A percentile compares a stretch with the other conserved stretches of the same genome.
phyloP scores from a whole-genome alignment of 2,113 vertebrate genomes.

The Syngnathus scovelli region DNA sequence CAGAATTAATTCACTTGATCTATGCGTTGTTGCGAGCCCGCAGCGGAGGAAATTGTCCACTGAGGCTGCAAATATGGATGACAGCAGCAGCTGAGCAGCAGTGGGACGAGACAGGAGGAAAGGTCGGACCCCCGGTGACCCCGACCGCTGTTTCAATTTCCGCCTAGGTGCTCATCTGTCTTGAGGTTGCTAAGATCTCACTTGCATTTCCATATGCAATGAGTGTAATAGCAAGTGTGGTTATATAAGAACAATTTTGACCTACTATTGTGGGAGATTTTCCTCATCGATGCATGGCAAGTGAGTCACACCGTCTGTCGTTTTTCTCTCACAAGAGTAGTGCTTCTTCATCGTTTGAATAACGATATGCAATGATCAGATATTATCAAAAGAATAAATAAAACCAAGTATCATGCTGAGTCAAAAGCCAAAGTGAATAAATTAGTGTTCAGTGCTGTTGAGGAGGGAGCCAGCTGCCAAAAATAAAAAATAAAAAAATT shows the following conservation, averaged over 20 bases:
- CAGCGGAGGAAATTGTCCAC: constrained; percentile 62
- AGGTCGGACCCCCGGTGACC: constrained; percentile 40
- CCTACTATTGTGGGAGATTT: constrained; percentile 43
- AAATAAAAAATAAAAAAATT: no score
- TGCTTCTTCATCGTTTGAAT: neutral
- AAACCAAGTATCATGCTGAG: no score
- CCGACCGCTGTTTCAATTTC: constrained; percentile 42
- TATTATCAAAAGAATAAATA: neutral
- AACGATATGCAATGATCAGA: neutral
- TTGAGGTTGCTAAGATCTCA: constrained; percentile 18
- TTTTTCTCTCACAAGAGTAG: neutral
- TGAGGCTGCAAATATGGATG: constrained; percentile 69
- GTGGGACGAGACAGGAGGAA: constrained; percentile 40
- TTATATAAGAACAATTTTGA: constrained; percentile 59
- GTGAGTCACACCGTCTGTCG: constrained; percentile 25
- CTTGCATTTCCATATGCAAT: constrained; percentile 21
- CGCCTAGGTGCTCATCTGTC: constrained; percentile 40
- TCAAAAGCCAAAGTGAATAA: no score
- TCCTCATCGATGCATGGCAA: constrained; percentile 33
- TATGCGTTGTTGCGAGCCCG: constrained; percentile 60
- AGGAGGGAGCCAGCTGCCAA: no score
- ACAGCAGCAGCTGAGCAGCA: constrained; percentile 64
- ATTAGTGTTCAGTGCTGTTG: no score
- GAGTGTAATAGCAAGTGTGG: constrained; percentile 31
- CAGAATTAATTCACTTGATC: constrained; percentile 68